A percentile compares a stretch with the other conserved stretches of the same genome.
phyloP scores from a whole-genome alignment of 2,888 invertebrate genomes.

The Acleris holmiana region DNA sequence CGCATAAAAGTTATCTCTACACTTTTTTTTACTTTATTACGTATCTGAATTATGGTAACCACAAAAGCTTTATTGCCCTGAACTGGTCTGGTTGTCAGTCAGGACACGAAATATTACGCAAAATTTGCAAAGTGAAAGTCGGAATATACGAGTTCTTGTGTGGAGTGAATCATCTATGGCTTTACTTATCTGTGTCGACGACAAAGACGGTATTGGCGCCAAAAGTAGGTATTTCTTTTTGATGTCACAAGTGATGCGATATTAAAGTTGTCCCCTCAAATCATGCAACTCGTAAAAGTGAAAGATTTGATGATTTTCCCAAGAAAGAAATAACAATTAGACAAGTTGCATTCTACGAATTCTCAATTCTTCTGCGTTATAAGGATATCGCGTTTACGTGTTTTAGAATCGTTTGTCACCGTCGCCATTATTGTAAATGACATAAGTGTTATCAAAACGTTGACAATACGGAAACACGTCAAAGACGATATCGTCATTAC shows the following conservation, averaged over 20 bases:
- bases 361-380: too few species aligned
- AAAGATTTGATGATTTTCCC: neutral
- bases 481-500: too few species aligned
- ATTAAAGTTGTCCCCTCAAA: slow-evolving; percentile 35
- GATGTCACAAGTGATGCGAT: slow-evolving; percentile 64
- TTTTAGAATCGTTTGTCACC: too few species aligned
- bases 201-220: slow-evolving; percentile 76
- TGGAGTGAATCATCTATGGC: slow-evolving; percentile 34
- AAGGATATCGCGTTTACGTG: too few species aligned
- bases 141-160: slow-evolving; percentile 19
- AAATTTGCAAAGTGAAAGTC: slow-evolving; percentile 32
- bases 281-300: slow-evolving; percentile 3
- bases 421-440: too few species aligned
- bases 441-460: too few species aligned
- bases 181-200: slow-evolving; percentile 37
- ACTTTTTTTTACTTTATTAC: too few species aligned
- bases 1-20: too few species aligned
- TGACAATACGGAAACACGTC: too few species aligned
- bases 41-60: neutral
- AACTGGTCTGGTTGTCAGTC: slow-evolving; percentile 27
- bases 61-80: slow-evolving; percentile 8
- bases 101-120: slow-evolving; percentile 30
- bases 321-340: neutral
- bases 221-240: slow-evolving; percentile 78
- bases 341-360: too few species aligned